These are phyloP conservation scores for Phaedon cochleariae DNA, from an alignment of 2,888 invertebrate species.

Conservation along the genomic window DNA sequence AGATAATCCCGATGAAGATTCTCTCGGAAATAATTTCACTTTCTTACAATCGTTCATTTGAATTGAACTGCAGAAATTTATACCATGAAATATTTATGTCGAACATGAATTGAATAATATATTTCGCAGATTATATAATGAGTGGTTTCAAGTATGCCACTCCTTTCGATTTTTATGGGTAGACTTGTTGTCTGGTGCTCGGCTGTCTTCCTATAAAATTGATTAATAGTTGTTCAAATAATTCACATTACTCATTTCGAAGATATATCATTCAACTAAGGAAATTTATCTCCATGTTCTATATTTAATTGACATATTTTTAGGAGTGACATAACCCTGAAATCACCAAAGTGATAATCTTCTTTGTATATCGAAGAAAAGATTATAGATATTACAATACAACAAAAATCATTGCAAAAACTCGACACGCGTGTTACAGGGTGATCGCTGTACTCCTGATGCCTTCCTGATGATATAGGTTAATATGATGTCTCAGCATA, in stretches of 20 bases:
- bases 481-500: too few relatives aligned
- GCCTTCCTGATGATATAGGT: too few relatives aligned
- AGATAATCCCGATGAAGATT: too few relatives aligned
- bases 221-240: not conserved
- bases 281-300: not conserved
- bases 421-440: too few relatives aligned
- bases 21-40: not conserved
- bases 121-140: not conserved
- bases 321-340: not conserved
- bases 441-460: too few relatives aligned
- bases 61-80: not conserved
- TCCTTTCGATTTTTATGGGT: not conserved
- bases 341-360: not conserved
- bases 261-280: not conserved
- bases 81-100: not conserved
- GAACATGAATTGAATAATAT: not conserved
- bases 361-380: too few relatives aligned
- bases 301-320: not conserved
- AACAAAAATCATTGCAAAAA: too few relatives aligned
- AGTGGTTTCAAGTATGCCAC: not conserved
- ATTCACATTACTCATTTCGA: not conserved
- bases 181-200: not conserved
- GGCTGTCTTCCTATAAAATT: not conserved
- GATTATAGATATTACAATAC: too few relatives aligned
- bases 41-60: not conserved